Conservation (phyloP, 2,797 vertebrate genomes). For the Halcyon smyrnensis region DNA sequence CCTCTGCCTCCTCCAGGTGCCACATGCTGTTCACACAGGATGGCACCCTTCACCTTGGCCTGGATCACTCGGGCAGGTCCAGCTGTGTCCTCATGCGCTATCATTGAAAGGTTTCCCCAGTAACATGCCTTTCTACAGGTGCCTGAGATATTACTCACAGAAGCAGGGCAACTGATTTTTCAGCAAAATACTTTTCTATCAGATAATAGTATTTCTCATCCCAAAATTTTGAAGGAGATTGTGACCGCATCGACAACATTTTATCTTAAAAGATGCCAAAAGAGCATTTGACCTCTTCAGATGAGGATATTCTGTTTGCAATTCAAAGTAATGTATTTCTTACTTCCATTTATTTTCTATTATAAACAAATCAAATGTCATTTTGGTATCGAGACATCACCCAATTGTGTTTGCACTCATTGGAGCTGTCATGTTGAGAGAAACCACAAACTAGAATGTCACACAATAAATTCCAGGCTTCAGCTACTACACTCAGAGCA, state of each 20-base stretch:
- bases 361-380: background rate
- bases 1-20: background rate
- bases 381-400: background rate
- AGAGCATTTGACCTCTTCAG: background rate
- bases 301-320: background rate
- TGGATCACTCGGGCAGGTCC: background rate
- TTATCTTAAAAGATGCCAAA: background rate
- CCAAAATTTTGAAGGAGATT: background rate
- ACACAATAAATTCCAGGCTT: background rate
- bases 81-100: background rate
- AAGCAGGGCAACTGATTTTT: background rate
- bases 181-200: background rate
- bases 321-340: background rate
- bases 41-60: background rate
- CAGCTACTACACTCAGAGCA: background rate
- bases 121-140: background rate
- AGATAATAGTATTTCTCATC: background rate
- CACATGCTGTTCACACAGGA: accelerated
- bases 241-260: background rate
- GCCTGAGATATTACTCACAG: background rate
- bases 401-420: background rate
- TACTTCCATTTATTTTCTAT: background rate
- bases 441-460: background rate
- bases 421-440: background rate
- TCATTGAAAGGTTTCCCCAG: background rate